Evolutionary conservation across 2,888 invertebrate genomes (phyloP), one percentile per base, ranked within the genome.

Genomic region (Sepiola atlantica): DNA sequence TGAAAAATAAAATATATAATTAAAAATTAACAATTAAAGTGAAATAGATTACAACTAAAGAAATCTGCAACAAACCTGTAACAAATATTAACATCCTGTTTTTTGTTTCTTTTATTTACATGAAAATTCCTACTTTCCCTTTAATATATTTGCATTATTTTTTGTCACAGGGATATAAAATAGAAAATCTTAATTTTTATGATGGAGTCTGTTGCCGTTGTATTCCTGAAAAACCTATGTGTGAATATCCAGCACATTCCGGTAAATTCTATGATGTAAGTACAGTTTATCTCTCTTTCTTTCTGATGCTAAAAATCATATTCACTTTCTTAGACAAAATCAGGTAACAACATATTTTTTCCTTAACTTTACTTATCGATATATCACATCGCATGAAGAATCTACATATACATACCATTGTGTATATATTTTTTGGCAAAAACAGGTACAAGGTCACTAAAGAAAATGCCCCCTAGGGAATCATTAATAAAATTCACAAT

Each of bases 191-290:
- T n/a, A 28, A 92, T 92, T 24, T 92, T 8, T 10, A 92, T 55
- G 92, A 92, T 55, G 92, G 45, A 55, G 28, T 92, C 6, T 92
- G 92, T 24, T 92, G 92, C 14, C 92, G 92, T n/a, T 92, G 92
- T 92, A 28, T 45, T 4, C 92, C 92, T 55, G 12, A 28, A n/a
- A 28, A 54, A 18, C 77, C 77, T n/a, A 92, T 55, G 55, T 92
- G 92, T 92, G 92, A 92, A 92, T 92, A 92, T 45, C 92, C 92
- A 21, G 28, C 45, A 18, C 28, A 10, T 10, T 92, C 92, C 18
- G 92, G 92, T 1, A 92, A 92, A 18, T 92, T 92, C n/a, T 92
- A 55, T n/a, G 35, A 32, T 28, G 92, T 92, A n/a, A 54, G 55
- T 54, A 18, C 45, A 16, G 0, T 54, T 90, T 90, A 90, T n/a